Evolutionary conservation across 2,113 vertebrate species (phyloP).

Genomic region (Gasterosteus aculeatus): DNA sequence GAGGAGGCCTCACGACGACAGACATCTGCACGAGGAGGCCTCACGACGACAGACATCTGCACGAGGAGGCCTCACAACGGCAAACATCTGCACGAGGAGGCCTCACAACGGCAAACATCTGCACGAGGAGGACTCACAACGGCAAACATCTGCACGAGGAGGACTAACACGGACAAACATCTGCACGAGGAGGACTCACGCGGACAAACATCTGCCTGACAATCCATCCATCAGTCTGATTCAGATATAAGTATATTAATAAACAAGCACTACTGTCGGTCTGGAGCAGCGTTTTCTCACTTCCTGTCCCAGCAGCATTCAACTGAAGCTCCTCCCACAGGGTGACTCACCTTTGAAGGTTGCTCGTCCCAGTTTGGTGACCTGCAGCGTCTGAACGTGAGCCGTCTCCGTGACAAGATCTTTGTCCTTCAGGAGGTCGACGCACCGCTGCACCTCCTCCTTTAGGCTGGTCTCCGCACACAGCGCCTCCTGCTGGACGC

Average conservation of each 20-base stretch:
- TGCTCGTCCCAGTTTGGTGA: constrained; percentile 90
- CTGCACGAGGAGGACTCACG: not conserved
- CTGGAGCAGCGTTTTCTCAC: no score
- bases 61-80: not conserved
- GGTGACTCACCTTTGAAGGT: constrained; percentile 82
- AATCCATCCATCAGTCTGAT: no score
- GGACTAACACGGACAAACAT: no score
- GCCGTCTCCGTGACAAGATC: constrained; percentile 77
- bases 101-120: no score
- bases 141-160: not conserved
- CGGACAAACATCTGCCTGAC: not conserved
- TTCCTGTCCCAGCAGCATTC: no score
- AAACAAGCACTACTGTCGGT: no score
- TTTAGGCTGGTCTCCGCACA: constrained; percentile 81
- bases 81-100: not conserved
- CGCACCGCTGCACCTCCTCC: constrained; percentile 76
- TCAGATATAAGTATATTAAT: no score
- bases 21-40: not conserved
- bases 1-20: not conserved
- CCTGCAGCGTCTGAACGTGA: constrained; percentile 61
- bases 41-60: no score
- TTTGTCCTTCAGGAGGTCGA: constrained; percentile 84
- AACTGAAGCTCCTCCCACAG: no score
- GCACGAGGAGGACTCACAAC: not conserved
- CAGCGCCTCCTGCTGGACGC: constrained; percentile 85